Evolutionary conservation across 2,797 vertebrate genomes (phyloP), one percentile per base, ranked within the genome.

Genomic region (Eulemur mongoz): DNA sequence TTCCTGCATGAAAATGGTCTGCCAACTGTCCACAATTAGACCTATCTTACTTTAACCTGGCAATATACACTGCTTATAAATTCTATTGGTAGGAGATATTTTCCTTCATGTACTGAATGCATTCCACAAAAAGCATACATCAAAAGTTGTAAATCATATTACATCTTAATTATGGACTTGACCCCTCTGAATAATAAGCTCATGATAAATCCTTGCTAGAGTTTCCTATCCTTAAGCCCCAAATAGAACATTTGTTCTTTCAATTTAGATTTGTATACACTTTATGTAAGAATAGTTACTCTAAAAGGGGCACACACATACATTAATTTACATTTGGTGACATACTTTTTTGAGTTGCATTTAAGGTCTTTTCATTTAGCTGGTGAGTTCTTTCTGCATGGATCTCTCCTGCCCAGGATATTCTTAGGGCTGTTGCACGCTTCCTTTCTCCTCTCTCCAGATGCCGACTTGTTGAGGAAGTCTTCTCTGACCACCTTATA

Each of bases 1-100:
- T 97, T 81, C 43, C 50, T 43, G 4, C 72, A 40, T 70, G 45
- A 95, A 97, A 97, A 95, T 69, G 22, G 22, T 18, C 89, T 96
- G 38, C 43, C 76, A 63, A 65, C 38, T 14, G 4, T 81, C 75
- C 38, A 6, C 73, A 79, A 88, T 80, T 87, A 91, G 27, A n/a
- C 7, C 17, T 6, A 43, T 87, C 22, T 63, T 93, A 84, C 38
- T 88, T 52, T 54, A 23, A 23, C 13, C 59, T 45, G 38, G 7
- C 10, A 48, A 30, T 81, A 38, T 13, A 38, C 23, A 85, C 18
- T 61, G 8, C n/a, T 70, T 54, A 70, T 25, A 73, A 81, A 89
- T 91, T 94, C 30, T 82, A 5, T 76, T 65, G 30, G 5, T 40
- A 86, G 30, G 20, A 17, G 5, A 40, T 85, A 22, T 52, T 35